Percentiles rank a stretch among this genome's conserved stretches.
phyloP scores from a whole-genome alignment of 2,113 vertebrate genomes.

The Rostratula benghalensis region DNA sequence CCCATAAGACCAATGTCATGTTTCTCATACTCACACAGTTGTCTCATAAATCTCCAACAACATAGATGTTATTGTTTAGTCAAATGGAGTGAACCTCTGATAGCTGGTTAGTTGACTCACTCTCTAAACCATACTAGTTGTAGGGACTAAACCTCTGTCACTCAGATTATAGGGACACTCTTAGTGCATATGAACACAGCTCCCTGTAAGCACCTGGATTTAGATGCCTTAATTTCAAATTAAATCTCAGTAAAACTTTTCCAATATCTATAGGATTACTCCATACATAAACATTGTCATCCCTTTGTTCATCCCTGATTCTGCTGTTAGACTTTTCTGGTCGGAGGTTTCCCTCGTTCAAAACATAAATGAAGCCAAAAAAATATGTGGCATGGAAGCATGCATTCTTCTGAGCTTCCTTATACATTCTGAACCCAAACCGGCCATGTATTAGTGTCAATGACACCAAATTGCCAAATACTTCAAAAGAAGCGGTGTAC shows the following conservation, averaged over 20 bases:
- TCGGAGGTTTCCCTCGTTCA: not conserved
- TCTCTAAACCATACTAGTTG: not conserved
- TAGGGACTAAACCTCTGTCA: not conserved
- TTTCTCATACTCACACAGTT: not conserved
- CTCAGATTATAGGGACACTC: not conserved
- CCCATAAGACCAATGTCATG: rapidly evolving
- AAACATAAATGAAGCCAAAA: not conserved
- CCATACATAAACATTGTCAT: not conserved
- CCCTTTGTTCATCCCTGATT: not conserved
- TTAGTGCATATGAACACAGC: not conserved
- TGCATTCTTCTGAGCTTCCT: not conserved
- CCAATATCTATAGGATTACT: not conserved
- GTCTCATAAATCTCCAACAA: not conserved
- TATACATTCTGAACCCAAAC: not conserved
- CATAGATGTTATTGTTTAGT: not conserved
- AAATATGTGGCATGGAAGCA: not conserved
- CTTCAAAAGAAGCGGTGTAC: not conserved
- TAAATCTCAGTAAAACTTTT: not conserved
- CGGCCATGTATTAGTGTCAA: rapidly evolving
- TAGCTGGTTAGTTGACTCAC: not conserved
- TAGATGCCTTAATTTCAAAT: not conserved
- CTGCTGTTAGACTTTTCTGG: not conserved
- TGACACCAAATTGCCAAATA: not conserved
- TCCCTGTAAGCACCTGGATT: not conserved
- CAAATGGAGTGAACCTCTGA: not conserved